phyloP scores from a whole-genome alignment of 1,140 invertebrate genomes.

The Drosophila azteca region DNA sequence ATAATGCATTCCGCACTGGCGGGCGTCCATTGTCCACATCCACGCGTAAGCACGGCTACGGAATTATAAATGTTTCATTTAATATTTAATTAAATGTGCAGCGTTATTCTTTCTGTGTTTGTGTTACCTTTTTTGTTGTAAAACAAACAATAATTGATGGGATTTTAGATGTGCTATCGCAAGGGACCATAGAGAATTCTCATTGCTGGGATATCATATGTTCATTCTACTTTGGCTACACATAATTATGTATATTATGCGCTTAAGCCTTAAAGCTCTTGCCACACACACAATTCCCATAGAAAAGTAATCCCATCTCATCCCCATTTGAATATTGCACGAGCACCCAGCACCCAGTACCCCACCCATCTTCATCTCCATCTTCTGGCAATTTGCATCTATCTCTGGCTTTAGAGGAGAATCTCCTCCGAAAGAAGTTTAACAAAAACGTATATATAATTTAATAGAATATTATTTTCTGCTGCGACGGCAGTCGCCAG shows the following conservation, averaged over 20 bases:
- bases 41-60: slow-evolving; percentile 26
- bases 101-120: slow-evolving; percentile 11
- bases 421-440: background rate
- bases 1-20: slow-evolving; percentile 14
- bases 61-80: slow-evolving; percentile 54
- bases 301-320: background rate
- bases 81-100: slow-evolving; percentile 63
- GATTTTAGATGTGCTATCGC: slow-evolving; percentile 3
- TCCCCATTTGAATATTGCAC: slow-evolving; percentile 1
- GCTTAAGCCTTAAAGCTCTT: too few relatives aligned
- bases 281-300: background rate
- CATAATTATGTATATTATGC: too few relatives aligned
- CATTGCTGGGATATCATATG: too few relatives aligned
- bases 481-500: slow-evolving; percentile 39
- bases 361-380: too few relatives aligned
- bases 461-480: slow-evolving; percentile 61
- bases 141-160: slow-evolving; percentile 27
- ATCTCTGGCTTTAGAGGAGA: too few relatives aligned
- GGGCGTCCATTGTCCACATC: slow-evolving; percentile 28
- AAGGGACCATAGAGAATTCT: background rate
- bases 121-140: background rate
- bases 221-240: too few relatives aligned
- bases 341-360: too few relatives aligned
- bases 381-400: slow-evolving; percentile 4
- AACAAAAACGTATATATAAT: slow-evolving; percentile 56